These are phyloP conservation scores for Paradisaea rubra DNA, from an alignment of 2,113 vertebrate genomes.

Conservation along the genomic window DNA sequence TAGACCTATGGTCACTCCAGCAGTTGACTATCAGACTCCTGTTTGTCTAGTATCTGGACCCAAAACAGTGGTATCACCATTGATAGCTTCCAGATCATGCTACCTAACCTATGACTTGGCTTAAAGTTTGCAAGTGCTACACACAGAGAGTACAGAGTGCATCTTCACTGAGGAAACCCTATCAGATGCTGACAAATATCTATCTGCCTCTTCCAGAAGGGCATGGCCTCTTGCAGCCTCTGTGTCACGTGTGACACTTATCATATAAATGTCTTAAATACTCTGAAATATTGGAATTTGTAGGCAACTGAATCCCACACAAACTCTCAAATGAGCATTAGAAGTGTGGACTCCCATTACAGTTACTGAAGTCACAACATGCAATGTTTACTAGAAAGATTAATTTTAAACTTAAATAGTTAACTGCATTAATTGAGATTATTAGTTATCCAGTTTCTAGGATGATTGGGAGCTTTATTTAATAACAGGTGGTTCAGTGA, in stretches of 20 bases:
- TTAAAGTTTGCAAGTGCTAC: neutral
- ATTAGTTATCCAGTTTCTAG: neutral
- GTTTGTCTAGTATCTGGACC: neutral
- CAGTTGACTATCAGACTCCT: neutral
- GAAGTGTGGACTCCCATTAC: fast-evolving
- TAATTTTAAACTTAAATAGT: neutral
- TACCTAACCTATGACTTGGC: neutral
- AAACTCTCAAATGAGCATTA: neutral
- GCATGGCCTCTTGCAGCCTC: neutral
- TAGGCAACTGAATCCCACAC: neutral
- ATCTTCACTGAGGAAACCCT: neutral
- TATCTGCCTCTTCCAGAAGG: neutral
- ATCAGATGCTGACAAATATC: neutral
- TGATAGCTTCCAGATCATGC: neutral
- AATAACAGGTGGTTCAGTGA: neutral
- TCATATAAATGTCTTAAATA: neutral
- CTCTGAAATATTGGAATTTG: neutral
- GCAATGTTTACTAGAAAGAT: neutral
- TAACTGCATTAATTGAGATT: neutral
- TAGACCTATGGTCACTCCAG: neutral
- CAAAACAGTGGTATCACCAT: neutral
- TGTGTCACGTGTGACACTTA: neutral
- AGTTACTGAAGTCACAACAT: neutral
- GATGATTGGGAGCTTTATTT: neutral
- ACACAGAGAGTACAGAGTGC: neutral